Conservation (phyloP, 2,113 vertebrate species). For the Riparia riparia region DNA sequence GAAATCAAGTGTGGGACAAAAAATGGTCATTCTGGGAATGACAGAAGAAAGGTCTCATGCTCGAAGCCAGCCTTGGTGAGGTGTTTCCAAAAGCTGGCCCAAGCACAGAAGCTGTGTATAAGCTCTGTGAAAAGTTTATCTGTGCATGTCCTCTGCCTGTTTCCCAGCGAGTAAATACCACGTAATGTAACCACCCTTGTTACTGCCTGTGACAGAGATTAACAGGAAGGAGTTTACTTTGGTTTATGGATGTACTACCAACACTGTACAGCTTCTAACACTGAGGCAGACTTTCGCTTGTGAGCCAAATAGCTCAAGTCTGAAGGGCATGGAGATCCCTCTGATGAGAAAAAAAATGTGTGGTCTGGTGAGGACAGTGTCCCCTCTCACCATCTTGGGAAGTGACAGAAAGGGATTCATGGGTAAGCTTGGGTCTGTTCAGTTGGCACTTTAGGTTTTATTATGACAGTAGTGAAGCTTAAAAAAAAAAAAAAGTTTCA, state of each 20-base stretch:
- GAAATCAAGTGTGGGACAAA: background rate
- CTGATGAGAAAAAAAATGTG: background rate
- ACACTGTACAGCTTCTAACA: background rate
- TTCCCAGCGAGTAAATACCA: background rate
- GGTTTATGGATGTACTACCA: background rate
- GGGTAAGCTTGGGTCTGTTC: background rate
- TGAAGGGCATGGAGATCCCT: background rate
- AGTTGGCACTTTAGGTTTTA: background rate
- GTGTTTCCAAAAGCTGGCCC: background rate
- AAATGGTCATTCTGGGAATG: background rate
- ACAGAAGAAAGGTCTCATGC: background rate
- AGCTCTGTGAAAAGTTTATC: background rate
- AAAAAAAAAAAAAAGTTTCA: background rate
- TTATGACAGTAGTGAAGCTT: background rate
- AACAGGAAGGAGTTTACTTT: background rate
- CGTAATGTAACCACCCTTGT: background rate
- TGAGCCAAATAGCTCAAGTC: background rate
- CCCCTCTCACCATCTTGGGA: background rate
- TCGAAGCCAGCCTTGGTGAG: background rate
- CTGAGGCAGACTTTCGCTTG: background rate
- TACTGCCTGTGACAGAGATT: background rate
- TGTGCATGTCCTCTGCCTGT: rapidly evolving
- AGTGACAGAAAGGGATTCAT: background rate
- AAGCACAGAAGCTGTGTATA: background rate
- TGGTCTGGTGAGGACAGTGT: background rate